Evolutionary conservation across 2,113 vertebrate species (phyloP).

Genomic region (Ophthalmotilapia sp.): DNA sequence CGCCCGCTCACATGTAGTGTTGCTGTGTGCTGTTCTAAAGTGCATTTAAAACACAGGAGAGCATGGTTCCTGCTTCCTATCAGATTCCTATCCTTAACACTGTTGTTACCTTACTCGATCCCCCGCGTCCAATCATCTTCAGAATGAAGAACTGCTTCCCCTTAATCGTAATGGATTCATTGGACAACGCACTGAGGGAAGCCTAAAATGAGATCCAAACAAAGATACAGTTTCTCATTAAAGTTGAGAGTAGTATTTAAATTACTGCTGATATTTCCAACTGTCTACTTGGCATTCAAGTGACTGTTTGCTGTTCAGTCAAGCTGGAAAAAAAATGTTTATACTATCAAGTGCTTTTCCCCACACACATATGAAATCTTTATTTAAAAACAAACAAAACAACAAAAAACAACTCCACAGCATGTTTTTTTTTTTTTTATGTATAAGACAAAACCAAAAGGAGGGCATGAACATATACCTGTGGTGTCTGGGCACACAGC

Average conservation of each 20-base stretch:
- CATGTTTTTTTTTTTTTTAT: not conserved
- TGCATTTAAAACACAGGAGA: no score
- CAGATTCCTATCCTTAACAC: no score
- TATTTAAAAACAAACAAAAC: not conserved
- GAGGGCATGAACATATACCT: constrained; percentile 28
- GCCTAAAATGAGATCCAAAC: constrained; percentile 59
- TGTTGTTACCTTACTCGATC: constrained; percentile 86
- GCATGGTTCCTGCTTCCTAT: no score
- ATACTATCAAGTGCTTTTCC: not conserved
- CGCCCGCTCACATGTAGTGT: no score
- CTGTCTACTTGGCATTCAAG: not conserved
- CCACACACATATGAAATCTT: not conserved
- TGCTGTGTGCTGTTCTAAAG: no score
- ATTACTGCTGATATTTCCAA: not conserved
- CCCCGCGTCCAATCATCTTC: constrained; percentile 93
- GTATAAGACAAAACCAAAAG: not conserved
- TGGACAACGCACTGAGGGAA: constrained; percentile 66
- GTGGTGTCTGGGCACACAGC: constrained; percentile 36
- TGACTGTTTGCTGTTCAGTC: not conserved
- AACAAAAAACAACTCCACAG: not conserved
- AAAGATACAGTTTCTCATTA: not conserved
- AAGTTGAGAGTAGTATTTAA: not conserved
- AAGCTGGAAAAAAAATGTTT: not conserved
- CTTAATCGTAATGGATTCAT: constrained; percentile 85
- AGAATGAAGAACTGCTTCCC: constrained; percentile 85